phyloP scores from a whole-genome alignment of 2,888 invertebrate species.

The Ischnura elegans region DNA sequence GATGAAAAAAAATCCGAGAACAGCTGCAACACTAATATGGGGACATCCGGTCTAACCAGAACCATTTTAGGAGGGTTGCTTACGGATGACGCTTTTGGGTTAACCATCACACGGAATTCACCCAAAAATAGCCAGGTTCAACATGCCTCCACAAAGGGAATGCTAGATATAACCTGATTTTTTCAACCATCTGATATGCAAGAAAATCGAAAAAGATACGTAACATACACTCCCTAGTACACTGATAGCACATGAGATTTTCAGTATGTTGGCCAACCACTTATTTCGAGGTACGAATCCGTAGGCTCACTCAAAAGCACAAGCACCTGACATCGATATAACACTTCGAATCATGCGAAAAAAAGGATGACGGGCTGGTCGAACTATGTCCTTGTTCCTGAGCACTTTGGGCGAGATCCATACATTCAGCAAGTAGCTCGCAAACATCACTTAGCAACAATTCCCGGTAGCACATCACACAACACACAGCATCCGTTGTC shows the following conservation, averaged over 20 bases:
- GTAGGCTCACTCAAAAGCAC: background rate
- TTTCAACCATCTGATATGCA: too few species aligned
- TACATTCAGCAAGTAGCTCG: background rate
- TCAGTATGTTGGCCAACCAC: too few species aligned
- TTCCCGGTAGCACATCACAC: background rate
- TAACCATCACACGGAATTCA: background rate
- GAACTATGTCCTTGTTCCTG: background rate
- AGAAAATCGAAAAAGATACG: too few species aligned
- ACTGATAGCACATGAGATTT: background rate
- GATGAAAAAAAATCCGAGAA: too few species aligned
- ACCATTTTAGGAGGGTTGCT: background rate
- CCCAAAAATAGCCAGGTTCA: background rate
- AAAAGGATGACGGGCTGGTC: background rate
- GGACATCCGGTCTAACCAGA: background rate
- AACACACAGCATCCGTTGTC: background rate
- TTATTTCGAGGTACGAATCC: too few species aligned
- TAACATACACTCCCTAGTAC: background rate
- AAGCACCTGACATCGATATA: too few species aligned
- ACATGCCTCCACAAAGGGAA: background rate
- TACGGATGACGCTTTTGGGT: background rate
- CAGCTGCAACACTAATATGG: background rate
- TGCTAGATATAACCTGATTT: too few species aligned
- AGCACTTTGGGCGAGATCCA: background rate
- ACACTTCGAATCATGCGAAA: too few species aligned
- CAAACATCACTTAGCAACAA: background rate